A percentile compares a stretch with the other conserved stretches of the same genome.
phyloP scores from a whole-genome alignment of 2,797 vertebrate species.

The Poeciliopsis paucimaculata region DNA sequence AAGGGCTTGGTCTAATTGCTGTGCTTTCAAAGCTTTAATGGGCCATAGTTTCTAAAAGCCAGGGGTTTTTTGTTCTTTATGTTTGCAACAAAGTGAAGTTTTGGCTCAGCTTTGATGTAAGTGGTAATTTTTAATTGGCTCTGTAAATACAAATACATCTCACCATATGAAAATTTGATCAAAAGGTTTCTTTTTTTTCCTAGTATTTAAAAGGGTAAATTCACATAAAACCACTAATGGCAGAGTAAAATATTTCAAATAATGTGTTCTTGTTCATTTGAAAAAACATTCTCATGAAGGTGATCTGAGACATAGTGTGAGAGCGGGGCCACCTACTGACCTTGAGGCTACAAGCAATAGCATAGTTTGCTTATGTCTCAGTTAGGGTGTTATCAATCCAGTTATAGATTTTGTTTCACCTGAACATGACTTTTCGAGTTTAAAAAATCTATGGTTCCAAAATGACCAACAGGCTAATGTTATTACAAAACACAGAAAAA shows the following conservation, averaged over 20 bases:
- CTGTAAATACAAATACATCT: not conserved
- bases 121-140: not conserved
- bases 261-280: not conserved
- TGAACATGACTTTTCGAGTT: not conserved
- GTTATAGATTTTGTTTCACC: not conserved
- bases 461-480: not conserved
- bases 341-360: too few relatives aligned
- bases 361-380: too few relatives aligned
- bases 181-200: not conserved
- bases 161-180: not conserved
- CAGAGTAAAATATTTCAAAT: not conserved
- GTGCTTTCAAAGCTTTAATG: slow-evolving; percentile 2
- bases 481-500: not conserved
- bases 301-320: not conserved
- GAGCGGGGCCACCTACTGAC: too few relatives aligned
- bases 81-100: not conserved
- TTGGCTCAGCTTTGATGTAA: not conserved
- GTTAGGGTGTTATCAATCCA: too few relatives aligned
- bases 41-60: slow-evolving; percentile 4
- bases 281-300: not conserved
- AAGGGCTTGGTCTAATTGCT: slow-evolving; percentile 20
- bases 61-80: not conserved
- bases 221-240: not conserved
- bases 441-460: not conserved
- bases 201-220: not conserved